A percentile compares a stretch with the other conserved stretches of the same genome.
Evolutionary conservation across 1,140 invertebrate species (phyloP).

Genomic region (Drosophila hydei): DNA sequence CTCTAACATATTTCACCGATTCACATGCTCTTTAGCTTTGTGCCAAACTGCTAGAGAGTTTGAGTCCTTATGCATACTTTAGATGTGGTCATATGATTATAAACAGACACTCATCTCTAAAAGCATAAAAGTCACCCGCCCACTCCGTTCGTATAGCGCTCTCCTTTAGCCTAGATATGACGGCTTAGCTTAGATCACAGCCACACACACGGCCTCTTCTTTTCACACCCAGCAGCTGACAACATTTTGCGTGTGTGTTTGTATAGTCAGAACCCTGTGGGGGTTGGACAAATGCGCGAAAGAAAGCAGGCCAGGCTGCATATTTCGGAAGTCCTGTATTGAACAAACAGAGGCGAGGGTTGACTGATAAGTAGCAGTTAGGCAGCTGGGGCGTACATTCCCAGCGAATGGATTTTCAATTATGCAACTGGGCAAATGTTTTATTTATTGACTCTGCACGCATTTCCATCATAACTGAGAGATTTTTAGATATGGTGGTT

Average conservation of each 20-base stretch:
- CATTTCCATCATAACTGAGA: constrained; percentile 53
- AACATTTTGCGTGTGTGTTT: constrained; percentile 54
- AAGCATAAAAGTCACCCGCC: constrained; percentile 6
- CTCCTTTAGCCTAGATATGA: constrained; percentile 16
- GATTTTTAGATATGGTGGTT: constrained; percentile 73
- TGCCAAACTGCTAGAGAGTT: neutral
- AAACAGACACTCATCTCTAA: neutral
- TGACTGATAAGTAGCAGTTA: constrained; percentile 60
- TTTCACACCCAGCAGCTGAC: constrained; percentile 64
- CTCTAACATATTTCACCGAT: no score
- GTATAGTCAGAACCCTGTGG: constrained; percentile 14
- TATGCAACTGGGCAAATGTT: constrained; percentile 78
- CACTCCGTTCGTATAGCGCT: neutral
- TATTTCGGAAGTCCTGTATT: constrained; percentile 28
- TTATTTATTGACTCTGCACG: constrained; percentile 75
- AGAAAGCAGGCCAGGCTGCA: constrained; percentile 44
- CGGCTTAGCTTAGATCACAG: constrained; percentile 18
- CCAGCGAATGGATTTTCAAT: constrained; percentile 67
- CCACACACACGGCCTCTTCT: constrained; percentile 8
- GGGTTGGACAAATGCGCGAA: constrained; percentile 40
- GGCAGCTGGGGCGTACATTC: constrained; percentile 37
- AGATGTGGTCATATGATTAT: neutral
- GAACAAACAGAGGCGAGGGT: constrained; percentile 45
- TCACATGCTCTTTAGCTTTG: neutral
- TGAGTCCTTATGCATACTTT: neutral